Conservation (phyloP, 2,888 invertebrate species). For the Trileptium ribeirensis region DNA sequence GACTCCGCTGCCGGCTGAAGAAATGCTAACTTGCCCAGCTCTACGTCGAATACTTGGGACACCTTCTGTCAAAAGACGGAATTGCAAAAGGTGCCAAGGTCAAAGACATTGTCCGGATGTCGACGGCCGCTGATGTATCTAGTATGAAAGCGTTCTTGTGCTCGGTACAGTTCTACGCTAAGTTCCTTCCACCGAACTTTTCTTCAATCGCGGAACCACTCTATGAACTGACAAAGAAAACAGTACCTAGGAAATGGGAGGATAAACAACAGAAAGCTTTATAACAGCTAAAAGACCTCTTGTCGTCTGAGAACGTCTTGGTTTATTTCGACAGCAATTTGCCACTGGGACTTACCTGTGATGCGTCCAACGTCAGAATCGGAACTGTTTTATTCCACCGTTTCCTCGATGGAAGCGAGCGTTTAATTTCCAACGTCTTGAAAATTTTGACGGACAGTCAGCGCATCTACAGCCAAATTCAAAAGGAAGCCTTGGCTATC, state of each 20-base stretch:
- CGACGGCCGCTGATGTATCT: constrained; percentile 20
- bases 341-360: background rate
- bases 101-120: constrained; percentile 21
- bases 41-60: background rate
- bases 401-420: constrained; percentile 7
- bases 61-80: background rate
- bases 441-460: constrained; percentile 10
- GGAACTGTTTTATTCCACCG: background rate
- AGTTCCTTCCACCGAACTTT: constrained; percentile 17
- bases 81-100: background rate
- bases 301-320: constrained; percentile 8
- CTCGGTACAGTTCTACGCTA: constrained; percentile 24
- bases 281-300: constrained; percentile 3
- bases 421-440: constrained; percentile 12
- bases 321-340: constrained; percentile 6
- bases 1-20: background rate
- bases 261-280: constrained; percentile 20
- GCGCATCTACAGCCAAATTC: background rate
- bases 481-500: constrained; percentile 4
- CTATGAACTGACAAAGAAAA: constrained; percentile 9
- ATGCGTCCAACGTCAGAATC: background rate
- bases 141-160: constrained; percentile 23
- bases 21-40: background rate
- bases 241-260: background rate
- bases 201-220: constrained; percentile 7